Percentiles rank a stretch among this genome's conserved stretches.
phyloP scores from a whole-genome alignment of 2,797 vertebrate species.

The Triplophysa bombifrons region DNA sequence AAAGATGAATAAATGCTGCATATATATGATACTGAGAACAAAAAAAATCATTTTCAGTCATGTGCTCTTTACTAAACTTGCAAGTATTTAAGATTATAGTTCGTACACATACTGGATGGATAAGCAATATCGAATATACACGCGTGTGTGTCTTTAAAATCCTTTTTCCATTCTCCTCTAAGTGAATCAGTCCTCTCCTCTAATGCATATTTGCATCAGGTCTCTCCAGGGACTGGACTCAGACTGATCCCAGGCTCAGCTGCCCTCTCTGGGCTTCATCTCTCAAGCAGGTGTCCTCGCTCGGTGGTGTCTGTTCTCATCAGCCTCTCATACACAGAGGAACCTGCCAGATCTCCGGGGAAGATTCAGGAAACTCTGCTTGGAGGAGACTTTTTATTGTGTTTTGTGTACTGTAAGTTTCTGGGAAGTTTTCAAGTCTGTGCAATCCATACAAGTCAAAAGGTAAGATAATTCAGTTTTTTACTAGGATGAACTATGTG shows the following conservation, averaged over 20 bases:
- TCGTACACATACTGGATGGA: too few species aligned
- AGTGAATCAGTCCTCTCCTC: constrained; percentile 16
- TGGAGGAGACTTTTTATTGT: constrained; percentile 20
- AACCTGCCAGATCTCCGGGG: constrained; percentile 19
- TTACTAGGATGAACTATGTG: not conserved
- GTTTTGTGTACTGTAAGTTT: not conserved
- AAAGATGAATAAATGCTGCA: too few species aligned
- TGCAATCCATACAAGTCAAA: constrained; percentile 5
- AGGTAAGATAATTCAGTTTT: constrained; percentile 13
- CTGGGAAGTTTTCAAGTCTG: constrained; percentile 11
- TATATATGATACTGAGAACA: too few species aligned
- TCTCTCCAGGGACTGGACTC: constrained; percentile 33
- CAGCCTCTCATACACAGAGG: constrained; percentile 34
- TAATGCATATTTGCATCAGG: constrained; percentile 15
- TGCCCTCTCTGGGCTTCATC: constrained; percentile 41
- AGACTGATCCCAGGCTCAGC: constrained; percentile 38
- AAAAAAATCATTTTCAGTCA: too few species aligned
- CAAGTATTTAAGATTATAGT: too few species aligned
- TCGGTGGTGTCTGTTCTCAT: constrained; percentile 36
- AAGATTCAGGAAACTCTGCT: constrained; percentile 33
- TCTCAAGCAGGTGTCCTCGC: constrained; percentile 44
- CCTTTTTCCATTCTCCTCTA: constrained; percentile 17
- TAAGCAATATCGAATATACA: not conserved
- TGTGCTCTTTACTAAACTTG: too few species aligned
- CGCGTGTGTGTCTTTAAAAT: constrained; percentile 6